Evolutionary conservation across 2,113 vertebrate species (phyloP).

Genomic region (Gadus macrocephalus): DNA sequence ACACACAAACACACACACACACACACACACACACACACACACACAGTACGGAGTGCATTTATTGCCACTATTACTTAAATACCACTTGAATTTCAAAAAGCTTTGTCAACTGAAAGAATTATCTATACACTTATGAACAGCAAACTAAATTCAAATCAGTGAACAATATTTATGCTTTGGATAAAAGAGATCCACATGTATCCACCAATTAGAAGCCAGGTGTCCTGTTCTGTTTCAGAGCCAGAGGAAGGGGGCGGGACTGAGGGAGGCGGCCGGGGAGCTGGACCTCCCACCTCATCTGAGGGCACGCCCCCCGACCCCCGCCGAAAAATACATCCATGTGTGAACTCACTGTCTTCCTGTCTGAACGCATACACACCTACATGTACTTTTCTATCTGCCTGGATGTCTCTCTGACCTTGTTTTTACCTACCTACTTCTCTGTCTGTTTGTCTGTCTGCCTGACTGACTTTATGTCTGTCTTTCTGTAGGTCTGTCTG

Average conservation of each 20-base stretch:
- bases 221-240: conserved; percentile 34
- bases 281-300: conserved; percentile 24
- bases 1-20: neutral
- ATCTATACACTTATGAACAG: no score
- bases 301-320: conserved; percentile 18
- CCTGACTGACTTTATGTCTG: neutral
- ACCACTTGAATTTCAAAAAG: no score
- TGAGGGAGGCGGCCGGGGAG: conserved; percentile 18
- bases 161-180: no score
- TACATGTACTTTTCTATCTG: neutral
- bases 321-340: conserved; percentile 30
- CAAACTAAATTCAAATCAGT: no score
- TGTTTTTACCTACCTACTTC: neutral
- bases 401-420: no score
- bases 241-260: conserved; percentile 34
- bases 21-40: neutral
- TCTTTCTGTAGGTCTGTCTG: neutral
- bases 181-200: no score
- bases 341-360: conserved; percentile 29
- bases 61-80: no score
- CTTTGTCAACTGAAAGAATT: no score
- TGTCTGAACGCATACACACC: neutral
- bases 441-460: neutral
- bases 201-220: neutral
- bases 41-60: neutral